Evolutionary conservation across 2,888 invertebrate genomes (phyloP), one percentile per base, ranked within the genome.

Genomic region (Lasioglossum zephyrum): DNA sequence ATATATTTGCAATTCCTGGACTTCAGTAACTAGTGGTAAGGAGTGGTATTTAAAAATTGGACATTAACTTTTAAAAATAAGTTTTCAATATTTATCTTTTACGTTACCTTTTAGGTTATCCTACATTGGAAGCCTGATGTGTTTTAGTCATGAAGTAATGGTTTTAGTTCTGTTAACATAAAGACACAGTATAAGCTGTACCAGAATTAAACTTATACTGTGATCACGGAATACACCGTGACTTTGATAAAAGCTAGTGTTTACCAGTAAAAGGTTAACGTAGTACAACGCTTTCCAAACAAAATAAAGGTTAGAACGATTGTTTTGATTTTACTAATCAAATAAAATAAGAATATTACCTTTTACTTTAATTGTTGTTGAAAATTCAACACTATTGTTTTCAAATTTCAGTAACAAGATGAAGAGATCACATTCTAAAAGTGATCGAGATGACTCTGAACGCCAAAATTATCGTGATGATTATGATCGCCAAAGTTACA

Each of bases 401-500:
- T 72, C 1, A 3, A 70, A 22, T 85, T 86, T 49, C 26, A 82
- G 85, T 8, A 4, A 13, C 8, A 81, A 66, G 53, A 86, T 90
- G 90, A 89, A 85, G 60, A 82, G 84, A 74, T 87, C 89, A n/a
- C 82, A 87, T 60, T 87, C 89, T 26, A 84, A 44, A 73, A 82
- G 78, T 2, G 84, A 87, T 36, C 73, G 81, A 57, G 80, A 79
- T 13, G 82, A 81, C 26, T 66, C 78, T 22, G 82, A 87, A 6
- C 73, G 57, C 41, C 73, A 63, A 4, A 70, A 49, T 39, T 60
- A 77, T 63, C 76, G 74, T 41, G 8, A 53, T 13, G 80, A 81
- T 22, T 70, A 81, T n/a, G 82, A 87, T 4, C 76, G 57, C 41
- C 73, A 63, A 8, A 70, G 57, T 39, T 60, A 77, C 69, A 73